Evolutionary conservation across 2,113 vertebrate genomes (phyloP), one percentile per base, ranked within the genome.

Genomic region (Tautogolabrus adspersus): DNA sequence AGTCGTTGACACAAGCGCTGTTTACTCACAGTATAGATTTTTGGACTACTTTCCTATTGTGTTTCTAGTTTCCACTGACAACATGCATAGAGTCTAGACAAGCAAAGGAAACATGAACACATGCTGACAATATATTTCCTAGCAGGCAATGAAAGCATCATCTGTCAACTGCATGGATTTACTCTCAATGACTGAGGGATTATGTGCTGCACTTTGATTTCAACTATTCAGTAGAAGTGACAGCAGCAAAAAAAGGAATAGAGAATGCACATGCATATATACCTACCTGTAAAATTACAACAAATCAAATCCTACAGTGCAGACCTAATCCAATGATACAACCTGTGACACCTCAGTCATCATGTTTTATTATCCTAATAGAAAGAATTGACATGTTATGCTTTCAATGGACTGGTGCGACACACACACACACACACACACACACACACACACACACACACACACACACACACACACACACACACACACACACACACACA

Each of bases 11-110:
- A 40, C 64, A 52, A 23, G 8, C 8, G 2, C 56, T 72, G 66
- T 85, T 75, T 82, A 47, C 83, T 75, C 19, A 65, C 67, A 18
- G 56, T 72, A 84, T 83, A 22, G 88, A 88, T 88, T 66, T 72
- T 52, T 71, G 51, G 18, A 22, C 11, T 21, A 11, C 64, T 61
- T 42, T 9, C 62, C 54, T 42, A 16, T 44, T 34, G 51, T 52
- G 64, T 47, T 6, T 54, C 46, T 8, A 37, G 42, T 34, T 60
- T 55, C 46, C 16, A 42, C 18, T 55, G 55, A 60, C 64, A 47
- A 56, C 15, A 8, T 47, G 47, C 38, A 21, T n/a, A 23, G 6
- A 46, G n/a, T 66, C 42, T 23, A 8, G 22, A 63, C 23, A 47
- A 59, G 59, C 21, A 56, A 22, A 23, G 40, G 19, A 3, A 18